Evolutionary conservation across 2,888 invertebrate species (phyloP), one percentile per base, ranked within the genome.

Genomic region (Orthosia gracilis): DNA sequence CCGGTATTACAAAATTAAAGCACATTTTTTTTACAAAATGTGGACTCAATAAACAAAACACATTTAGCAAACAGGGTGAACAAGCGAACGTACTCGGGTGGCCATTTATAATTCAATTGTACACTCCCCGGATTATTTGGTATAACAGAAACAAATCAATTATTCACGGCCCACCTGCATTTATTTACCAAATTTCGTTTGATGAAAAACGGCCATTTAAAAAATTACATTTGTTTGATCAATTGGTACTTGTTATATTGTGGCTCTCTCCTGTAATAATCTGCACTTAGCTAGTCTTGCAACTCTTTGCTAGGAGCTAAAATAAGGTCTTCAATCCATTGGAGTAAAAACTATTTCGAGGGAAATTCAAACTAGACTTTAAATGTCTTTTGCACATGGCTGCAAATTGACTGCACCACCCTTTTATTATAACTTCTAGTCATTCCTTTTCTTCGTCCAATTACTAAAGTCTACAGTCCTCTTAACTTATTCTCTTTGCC

Each of bases 101-200:
- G 70, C 82, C 84, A 85, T 90, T 84, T 87, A 88, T 90, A 89
- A 91, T 90, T 91, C 84, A 90, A 89, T 87, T 87, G 86, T 88
- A 78, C 78, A 83, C 68, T 71, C 80, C 76, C 84, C 74, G 86
- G 84, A 90, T 89, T 89, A 91, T 90, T 90, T 83, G 84, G 84
- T 86, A 84, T 86, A 88, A 88, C 88, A 88, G 81, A 76, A 78
- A 80, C 82, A 81, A 83, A 88, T 91, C 85, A 90, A 89, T 89
- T 89, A 90, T 90, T 87, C 83, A 88, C 80, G 63, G 74, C 55
- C 72, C 80, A 86, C 90, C 88, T 87, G 85, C 84, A 89, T 85
- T 76, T 86, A 82, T 89, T 87, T 84, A 85, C 79, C 75, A 85
- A 78, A 85, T 66, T 85, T 68, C 63, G 59, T 75, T 73, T 77